A percentile compares a stretch with the other conserved stretches of the same genome.
Conservation (phyloP, 2,113 vertebrate species). For the Enhydra lutris region DNA sequence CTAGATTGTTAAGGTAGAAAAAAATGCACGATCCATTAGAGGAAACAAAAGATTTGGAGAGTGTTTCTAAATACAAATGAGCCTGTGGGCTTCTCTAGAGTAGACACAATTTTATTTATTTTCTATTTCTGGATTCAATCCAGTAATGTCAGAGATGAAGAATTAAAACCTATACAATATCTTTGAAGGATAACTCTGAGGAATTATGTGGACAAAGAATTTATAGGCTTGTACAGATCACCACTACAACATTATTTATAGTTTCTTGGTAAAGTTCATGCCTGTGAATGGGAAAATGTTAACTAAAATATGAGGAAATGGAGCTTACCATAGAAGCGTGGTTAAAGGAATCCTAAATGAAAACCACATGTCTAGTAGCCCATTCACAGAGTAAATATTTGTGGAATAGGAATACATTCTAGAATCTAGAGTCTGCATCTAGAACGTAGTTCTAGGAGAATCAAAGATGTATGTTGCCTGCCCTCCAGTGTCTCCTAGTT, state of each 20-base stretch:
- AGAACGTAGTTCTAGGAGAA: not conserved
- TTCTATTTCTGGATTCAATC: not conserved
- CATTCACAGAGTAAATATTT: not conserved
- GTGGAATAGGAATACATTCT: not conserved
- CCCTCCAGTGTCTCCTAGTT: not conserved
- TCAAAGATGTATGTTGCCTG: not conserved
- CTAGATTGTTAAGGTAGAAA: not conserved
- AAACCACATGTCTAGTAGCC: not conserved
- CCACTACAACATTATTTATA: not conserved
- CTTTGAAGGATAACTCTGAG: not conserved
- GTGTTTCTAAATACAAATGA: not conserved
- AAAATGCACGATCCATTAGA: not conserved
- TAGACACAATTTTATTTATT: not conserved
- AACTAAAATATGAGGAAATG: not conserved
- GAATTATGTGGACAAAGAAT: not conserved
- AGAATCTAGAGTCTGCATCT: not conserved
- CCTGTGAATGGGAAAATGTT: not conserved
- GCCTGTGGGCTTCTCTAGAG: not conserved
- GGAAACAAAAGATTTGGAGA: not conserved
- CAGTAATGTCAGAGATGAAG: not conserved
- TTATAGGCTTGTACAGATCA: not conserved
- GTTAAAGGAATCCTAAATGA: not conserved
- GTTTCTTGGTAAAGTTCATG: not conserved
- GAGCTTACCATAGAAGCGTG: not conserved
- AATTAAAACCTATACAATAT: not conserved